These are phyloP conservation scores for Synodontis membranacea DNA, from an alignment of 2,113 vertebrate genomes.

Conservation along the genomic window DNA sequence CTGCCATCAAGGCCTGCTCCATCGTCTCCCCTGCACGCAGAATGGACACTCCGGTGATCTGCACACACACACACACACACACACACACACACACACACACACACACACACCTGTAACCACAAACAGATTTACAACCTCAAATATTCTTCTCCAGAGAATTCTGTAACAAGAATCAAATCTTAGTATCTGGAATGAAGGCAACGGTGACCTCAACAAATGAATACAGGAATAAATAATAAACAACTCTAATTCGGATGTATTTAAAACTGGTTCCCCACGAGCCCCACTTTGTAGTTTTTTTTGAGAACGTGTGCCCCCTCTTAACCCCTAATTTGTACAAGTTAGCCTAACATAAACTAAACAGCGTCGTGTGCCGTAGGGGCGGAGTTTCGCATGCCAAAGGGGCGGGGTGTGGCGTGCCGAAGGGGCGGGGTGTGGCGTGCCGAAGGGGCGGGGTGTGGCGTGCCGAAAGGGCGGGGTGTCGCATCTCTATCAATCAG, in stretches of 20 bases:
- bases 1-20: slow-evolving; percentile 86
- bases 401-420: too few relatives aligned
- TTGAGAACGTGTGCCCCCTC: not conserved
- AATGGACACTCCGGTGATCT: slow-evolving; percentile 89
- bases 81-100: slow-evolving; percentile 12
- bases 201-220: not conserved
- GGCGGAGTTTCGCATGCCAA: too few relatives aligned
- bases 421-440: too few relatives aligned
- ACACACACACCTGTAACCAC: not conserved
- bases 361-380: too few relatives aligned
- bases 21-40: slow-evolving; percentile 88
- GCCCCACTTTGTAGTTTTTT: too few relatives aligned
- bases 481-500: too few relatives aligned
- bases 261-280: not conserved
- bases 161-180: not conserved
- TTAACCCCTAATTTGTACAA: too few relatives aligned
- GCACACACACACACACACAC: slow-evolving; percentile 26
- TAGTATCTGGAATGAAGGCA: not conserved
- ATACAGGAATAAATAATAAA: not conserved
- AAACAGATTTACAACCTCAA: not conserved
- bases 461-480: too few relatives aligned
- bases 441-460: too few relatives aligned
- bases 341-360: not conserved
- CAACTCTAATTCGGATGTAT: not conserved
- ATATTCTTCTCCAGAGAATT: not conserved